Base-by-base conservation (phyloP, 2,888 invertebrate genomes). In the Harpalus rufipes region DNA sequence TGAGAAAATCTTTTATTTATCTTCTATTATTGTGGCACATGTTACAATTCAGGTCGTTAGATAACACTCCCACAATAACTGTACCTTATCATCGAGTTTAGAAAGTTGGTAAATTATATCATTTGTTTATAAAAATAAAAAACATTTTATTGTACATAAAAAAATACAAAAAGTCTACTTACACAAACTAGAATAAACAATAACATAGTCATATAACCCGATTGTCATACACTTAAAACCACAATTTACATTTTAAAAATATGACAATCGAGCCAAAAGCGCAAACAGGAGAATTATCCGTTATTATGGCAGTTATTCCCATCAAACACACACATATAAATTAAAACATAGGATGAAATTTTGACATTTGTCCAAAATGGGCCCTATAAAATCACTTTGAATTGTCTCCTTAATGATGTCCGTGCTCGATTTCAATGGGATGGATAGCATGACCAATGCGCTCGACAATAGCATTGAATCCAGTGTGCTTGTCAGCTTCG, bases 381-480 rank as follows among this genome's bases (percentile, higher is more conserved):
- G 59, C 14, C 18, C 12, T 1, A 2, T 51, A 81, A 58, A 78
- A 59, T 14, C 12, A 8, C 14, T 25, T 59, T 12, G 10, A 79
- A 58, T 59, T 21, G 56, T 51, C 21, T 21, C 14, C 25, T 32
- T 80, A 80, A 59, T 84, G 78, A 74, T 83, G 83, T 21, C 81
- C 81, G 59, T 84, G 84, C n/a, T 78, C 65, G 14, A 78, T 65
- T 58, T 81, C 44, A 41, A 68, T 68, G 6, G 85, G 85, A 39
- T 85, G 85, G 12, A 85, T 25, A 14, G 85, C 85, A 18, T 85
- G 85, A 21, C 85, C 85, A 72, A 90, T 88, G 61, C 88, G 89
- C 85, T 90, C 90, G 5, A 91, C 91, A 39, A 90, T 88, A 4
- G 91, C 91, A 76, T 90, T 90, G 86, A 91, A 91, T 41, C 91